Evolutionary conservation across 2,113 vertebrate species (phyloP), one percentile per base, ranked within the genome.

Genomic region (Ictidomys tridecemlineatus): DNA sequence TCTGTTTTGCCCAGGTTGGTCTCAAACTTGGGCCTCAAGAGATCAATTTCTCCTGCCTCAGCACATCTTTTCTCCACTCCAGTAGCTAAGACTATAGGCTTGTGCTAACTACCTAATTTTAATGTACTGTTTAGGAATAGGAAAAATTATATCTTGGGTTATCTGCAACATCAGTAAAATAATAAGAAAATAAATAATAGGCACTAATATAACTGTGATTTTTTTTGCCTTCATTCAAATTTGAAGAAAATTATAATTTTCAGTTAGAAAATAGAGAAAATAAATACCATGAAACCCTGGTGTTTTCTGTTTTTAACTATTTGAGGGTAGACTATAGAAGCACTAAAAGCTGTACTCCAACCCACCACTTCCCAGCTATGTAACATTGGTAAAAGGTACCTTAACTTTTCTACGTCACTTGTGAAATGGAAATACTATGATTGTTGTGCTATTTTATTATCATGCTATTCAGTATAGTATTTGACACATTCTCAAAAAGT

Each of bases 301-400:
- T 67, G 61, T 32, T 28, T 69, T 72, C 73, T 53, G 17, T 61
- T 80, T 82, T 85, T 42, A 92, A 53, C 13, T 76, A 48, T 56
- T 92, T 88, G 74, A 79, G 42, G 87, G 26, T 34, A 67, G 13
- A 67, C 61, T 63, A 28, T 16, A 85, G 42, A 93, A 30, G 74
- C 76, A 89, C 67, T 93, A 96, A 94, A 89, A 51, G 0, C n/a
- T 95, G 13, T 22, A 93, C 26, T 88, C 90, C 78, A 94, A 94
- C 22, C 14, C 28, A 88, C 18, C 12, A 80, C 48, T 88, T 90
- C 37, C 67, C 65, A 91, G 9, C 51, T 94, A 87, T n/a, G 30
- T 82, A 86, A 79, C 18, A 42, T 0, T 83, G 4, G n/a, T n/a
- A 51, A 95, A 93, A 93, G 0, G 37, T 86, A 83, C n/a, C 20